These are phyloP conservation scores for Puntigrus tetrazona DNA, from an alignment of 2,113 vertebrate genomes.

Conservation along the genomic window DNA sequence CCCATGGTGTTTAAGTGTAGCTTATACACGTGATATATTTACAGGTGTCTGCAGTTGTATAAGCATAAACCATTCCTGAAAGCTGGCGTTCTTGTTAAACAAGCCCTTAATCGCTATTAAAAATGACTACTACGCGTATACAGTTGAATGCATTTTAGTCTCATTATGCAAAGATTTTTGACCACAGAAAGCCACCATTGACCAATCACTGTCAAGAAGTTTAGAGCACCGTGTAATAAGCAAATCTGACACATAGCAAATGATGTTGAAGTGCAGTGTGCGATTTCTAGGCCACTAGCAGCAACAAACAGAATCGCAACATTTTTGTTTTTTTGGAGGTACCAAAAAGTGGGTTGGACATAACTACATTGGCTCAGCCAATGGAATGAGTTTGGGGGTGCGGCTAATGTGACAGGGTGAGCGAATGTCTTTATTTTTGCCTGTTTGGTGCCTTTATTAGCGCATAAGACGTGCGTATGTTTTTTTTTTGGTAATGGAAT, in stretches of 20 bases:
- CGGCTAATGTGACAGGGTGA: background rate
- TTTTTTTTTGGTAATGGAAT: background rate
- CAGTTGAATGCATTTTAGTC: background rate
- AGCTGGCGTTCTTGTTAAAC: background rate
- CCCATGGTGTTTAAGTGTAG: background rate
- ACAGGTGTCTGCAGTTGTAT: background rate
- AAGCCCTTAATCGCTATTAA: background rate
- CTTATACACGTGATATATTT: background rate
- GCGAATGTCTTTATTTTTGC: background rate
- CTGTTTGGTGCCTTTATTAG: background rate
- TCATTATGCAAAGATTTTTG: background rate
- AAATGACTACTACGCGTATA: background rate
- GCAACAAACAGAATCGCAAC: background rate
- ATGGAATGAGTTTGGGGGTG: background rate
- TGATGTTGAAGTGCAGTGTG: background rate
- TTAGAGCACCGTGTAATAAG: background rate
- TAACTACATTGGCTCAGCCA: background rate
- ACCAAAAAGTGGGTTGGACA: background rate
- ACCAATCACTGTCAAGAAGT: background rate
- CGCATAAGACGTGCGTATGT: too few relatives aligned
- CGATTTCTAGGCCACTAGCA: background rate
- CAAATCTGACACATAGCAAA: background rate
- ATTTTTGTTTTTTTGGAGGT: background rate
- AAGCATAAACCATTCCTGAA: background rate
- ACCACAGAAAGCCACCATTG: background rate